Conservation (phyloP, 2,113 vertebrate genomes). For the Furnarius figulus region DNA sequence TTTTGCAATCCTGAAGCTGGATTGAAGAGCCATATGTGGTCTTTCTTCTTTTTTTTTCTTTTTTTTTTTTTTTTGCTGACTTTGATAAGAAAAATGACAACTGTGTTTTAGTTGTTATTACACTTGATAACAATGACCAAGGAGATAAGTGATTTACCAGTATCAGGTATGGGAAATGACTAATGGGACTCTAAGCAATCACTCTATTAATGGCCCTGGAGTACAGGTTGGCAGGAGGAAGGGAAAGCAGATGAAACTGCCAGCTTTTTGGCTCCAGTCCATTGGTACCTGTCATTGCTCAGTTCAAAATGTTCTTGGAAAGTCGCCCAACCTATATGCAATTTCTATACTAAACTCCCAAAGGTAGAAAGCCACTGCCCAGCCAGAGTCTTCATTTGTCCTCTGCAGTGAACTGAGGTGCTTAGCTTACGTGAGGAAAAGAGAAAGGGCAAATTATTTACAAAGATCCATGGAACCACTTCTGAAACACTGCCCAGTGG, state of each 20-base stretch:
- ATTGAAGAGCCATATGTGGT: background rate
- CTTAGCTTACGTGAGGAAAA: background rate
- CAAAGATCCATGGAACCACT: background rate
- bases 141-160: background rate
- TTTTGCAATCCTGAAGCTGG: background rate
- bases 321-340: constrained; percentile 9
- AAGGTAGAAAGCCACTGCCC: background rate
- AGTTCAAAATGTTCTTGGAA: constrained; percentile 60
- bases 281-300: constrained; percentile 31
- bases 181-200: background rate
- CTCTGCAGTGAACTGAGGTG: background rate
- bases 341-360: background rate
- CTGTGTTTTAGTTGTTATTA: background rate
- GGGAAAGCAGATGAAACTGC: constrained; percentile 31
- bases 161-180: constrained; percentile 18
- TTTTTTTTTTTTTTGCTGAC: background rate
- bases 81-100: background rate
- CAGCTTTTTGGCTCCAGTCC: constrained; percentile 23
- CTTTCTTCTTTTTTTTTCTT: background rate
- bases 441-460: background rate
- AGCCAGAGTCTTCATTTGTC: background rate
- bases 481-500: background rate
- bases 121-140: background rate
- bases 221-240: constrained; percentile 25
- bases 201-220: background rate